Base-by-base conservation (phyloP, 2,797 vertebrate genomes). In the Mustela erminea region DNA sequence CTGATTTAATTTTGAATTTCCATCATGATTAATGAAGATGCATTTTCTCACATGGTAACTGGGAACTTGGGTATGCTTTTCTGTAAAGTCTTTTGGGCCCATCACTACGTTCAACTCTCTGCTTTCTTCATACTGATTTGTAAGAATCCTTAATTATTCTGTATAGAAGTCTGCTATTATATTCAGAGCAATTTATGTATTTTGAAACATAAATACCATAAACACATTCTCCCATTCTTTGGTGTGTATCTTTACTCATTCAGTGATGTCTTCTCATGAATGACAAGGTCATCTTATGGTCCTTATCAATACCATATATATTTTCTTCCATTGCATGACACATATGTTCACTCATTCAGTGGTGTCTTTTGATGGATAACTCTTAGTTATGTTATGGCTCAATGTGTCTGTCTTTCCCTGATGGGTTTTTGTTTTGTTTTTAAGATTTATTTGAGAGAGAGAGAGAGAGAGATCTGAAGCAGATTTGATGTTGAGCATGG, bases 71-170 rank as follows among this genome's bases (percentile, higher is more conserved):
- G 0, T 56, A 6, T 82, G 10, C 38, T 46, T 18, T 27, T 43
- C 38, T 18, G 4, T 25, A 14, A 78, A 66, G 35, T 6, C 14
- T 70, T 32, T 72, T 27, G 21, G 5, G 23, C 46, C 7, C 2
- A 4, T 18, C 3, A 15, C 46, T 72, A 6, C 10, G 3, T 15
- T 20, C 14, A 8, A 18, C 0, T 21, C 1, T 75, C 21, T 66
- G 46, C 20, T 5, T n/a, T 49, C 56, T 58, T 83, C 66, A 13
- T 41, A 49, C 12, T 38, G 43, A 52, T 75, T 17, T 32, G 5
- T 41, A 49, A 3, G 18, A 75, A 41, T 62, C 74, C 43, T 75
- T 74, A 23, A 62, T 8, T 6, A 4, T 12, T 49, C 41, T 62
- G 43, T n/a, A 43, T 32, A 38, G 10, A 8, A 52, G 3, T 64